A percentile compares a stretch with the other conserved stretches of the same genome.
Conservation (phyloP, 2,113 vertebrate species). For the Actenoides hombroni region DNA sequence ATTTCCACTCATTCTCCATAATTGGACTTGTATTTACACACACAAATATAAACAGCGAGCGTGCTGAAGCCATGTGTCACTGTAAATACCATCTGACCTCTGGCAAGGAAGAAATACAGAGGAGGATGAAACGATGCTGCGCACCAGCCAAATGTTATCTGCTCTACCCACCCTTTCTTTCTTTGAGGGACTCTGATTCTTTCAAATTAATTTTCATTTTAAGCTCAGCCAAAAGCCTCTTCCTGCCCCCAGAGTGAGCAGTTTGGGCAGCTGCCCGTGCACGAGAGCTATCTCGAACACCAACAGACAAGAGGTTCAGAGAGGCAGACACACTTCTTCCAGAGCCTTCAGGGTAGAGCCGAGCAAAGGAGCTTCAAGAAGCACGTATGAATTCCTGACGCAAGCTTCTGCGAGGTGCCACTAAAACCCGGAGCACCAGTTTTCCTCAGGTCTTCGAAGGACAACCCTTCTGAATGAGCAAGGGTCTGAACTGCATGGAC, state of each 20-base stretch:
- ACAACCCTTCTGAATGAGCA: not conserved
- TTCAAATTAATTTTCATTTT: slow-evolving; percentile 11
- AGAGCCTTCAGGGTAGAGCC: not conserved
- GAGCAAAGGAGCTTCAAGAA: not conserved
- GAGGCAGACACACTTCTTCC: not conserved
- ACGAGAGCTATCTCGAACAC: not conserved
- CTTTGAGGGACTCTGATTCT: not conserved
- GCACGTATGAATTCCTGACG: not conserved
- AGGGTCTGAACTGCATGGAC: not conserved
- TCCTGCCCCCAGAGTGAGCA: not conserved
- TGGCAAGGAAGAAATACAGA: slow-evolving; percentile 35
- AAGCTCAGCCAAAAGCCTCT: slow-evolving; percentile 27
- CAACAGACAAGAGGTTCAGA: not conserved
- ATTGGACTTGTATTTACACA: slow-evolving; percentile 42
- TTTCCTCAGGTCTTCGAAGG: not conserved
- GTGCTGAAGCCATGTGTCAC: slow-evolving; percentile 30
- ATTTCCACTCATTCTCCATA: slow-evolving; percentile 30
- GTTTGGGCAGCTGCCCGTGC: not conserved
- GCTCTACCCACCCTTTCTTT: slow-evolving; percentile 31
- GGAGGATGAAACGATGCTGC: not conserved
- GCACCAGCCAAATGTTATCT: slow-evolving; percentile 32
- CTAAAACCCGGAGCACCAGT: not conserved
- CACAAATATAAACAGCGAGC: slow-evolving; percentile 32
- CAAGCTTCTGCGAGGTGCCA: not conserved
- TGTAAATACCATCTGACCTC: slow-evolving; percentile 47